These are phyloP conservation scores for Chlorodrepanis virens DNA, from an alignment of 2,113 vertebrate species.

Conservation along the genomic window DNA sequence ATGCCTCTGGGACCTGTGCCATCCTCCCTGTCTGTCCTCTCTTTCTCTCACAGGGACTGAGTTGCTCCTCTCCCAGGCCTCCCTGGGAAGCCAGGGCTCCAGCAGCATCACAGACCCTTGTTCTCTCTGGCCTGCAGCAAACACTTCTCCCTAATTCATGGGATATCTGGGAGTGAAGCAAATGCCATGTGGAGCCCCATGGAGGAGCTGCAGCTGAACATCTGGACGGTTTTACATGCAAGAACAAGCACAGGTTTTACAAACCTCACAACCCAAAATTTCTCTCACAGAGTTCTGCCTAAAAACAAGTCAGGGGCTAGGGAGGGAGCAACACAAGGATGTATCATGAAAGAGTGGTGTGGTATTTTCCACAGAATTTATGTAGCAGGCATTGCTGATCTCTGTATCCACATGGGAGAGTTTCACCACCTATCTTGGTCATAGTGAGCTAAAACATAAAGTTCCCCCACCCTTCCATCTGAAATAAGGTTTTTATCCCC, in stretches of 20 bases:
- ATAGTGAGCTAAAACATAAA: neutral
- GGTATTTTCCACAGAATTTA: neutral
- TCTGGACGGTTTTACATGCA: neutral
- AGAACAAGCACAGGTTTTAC: neutral
- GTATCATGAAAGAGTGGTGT: rapidly evolving
- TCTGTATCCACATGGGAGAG: neutral
- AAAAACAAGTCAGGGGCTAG: neutral
- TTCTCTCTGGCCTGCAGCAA: neutral
- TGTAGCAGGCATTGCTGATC: no score
- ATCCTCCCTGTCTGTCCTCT: neutral
- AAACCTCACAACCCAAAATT: neutral
- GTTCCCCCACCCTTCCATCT: neutral
- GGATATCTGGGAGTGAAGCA: neutral
- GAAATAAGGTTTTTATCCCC: neutral
- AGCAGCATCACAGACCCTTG: neutral
- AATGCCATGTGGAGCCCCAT: neutral
- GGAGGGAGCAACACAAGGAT: neutral
- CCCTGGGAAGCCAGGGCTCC: neutral
- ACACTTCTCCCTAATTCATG: neutral
- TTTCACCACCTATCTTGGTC: neutral
- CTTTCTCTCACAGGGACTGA: neutral
- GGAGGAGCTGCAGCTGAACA: neutral
- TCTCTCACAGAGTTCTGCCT: neutral
- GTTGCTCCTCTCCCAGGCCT: neutral
- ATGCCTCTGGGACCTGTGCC: neutral